Evolutionary conservation across 2,888 invertebrate species (phyloP), one percentile per base, ranked within the genome.

Genomic region (Ophion slaviceki): DNA sequence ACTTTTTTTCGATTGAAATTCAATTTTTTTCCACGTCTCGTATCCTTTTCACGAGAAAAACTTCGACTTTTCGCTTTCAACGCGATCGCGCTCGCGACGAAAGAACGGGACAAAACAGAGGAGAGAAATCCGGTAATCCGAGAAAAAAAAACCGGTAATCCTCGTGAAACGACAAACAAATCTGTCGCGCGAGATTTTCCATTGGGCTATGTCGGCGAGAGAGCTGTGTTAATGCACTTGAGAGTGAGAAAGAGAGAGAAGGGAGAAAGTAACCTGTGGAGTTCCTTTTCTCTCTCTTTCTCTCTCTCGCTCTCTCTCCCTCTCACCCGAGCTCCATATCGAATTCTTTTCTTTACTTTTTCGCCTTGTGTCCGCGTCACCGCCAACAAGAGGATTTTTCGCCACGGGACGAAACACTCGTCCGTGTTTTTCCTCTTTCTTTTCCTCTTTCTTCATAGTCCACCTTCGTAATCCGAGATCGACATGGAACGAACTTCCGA

Each of bases 111-210:
- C 14, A 70, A 57, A 24, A 71, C 61, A 72, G 75, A 79, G 53
- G 61, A 66, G 85, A 79, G 86, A 86, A 86, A 87, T 86, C 88
- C 88, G 86, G 90, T 91, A 85, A 88, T 87, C 84, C 47, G 84
- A 78, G n/a, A n/a, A 82, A 82, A 86, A 47, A 11, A 47, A 47
- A 82, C 84, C 86, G 68, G 85, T 88, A 88, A 87, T 88, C 86
- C 86, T 71, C 74, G 83, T 77, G 77, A 86, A 88, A 84, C 84
- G 87, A 86, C 88, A 88, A 87, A 88, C 86, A 86, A 87, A 88
- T 87, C 87, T 86, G 68, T 84, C 62, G 67, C 66, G 76, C 71
- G 80, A 79, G 80, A 82, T 85, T 85, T 81, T 67, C 59, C 32
- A 68, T 59, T 77, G 24, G 45, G 11, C 67, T 67, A 40, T 59